Evolutionary conservation across 2,113 vertebrate species (phyloP).

Genomic region (Anhinga anhinga): DNA sequence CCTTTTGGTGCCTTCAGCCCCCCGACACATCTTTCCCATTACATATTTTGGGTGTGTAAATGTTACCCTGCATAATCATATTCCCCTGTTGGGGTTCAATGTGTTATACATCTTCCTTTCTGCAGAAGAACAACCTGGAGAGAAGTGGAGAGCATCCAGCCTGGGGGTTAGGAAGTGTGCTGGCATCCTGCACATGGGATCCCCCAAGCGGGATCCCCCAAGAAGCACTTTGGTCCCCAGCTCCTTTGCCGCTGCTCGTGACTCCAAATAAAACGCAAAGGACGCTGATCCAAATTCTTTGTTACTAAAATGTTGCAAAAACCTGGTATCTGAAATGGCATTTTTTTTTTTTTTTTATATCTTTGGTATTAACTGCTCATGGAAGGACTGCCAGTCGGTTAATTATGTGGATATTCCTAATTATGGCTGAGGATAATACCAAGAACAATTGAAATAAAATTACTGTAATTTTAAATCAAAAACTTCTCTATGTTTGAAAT

Average conservation of each 20-base stretch:
- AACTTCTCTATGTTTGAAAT: not conserved
- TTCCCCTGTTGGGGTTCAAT: not conserved
- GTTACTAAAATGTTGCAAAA: not conserved
- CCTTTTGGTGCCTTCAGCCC: not conserved
- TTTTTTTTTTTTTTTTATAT: not conserved
- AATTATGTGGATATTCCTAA: conserved; percentile 26
- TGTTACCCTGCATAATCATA: fast-evolving
- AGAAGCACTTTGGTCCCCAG: fast-evolving
- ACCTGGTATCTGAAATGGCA: not conserved
- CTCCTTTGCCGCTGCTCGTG: fast-evolving
- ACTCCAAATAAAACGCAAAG: not conserved
- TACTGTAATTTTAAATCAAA: conserved; percentile 33
- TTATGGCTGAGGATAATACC: conserved; percentile 10
- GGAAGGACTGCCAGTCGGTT: not conserved
- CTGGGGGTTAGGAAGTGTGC: not conserved
- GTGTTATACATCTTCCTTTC: fast-evolving
- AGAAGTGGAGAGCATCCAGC: not conserved
- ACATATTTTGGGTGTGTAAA: fast-evolving
- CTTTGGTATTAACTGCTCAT: not conserved
- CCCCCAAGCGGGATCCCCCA: no score
- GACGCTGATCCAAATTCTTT: fast-evolving
- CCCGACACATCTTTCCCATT: fast-evolving
- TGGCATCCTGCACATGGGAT: not conserved
- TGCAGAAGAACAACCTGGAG: not conserved
- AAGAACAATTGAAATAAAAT: conserved; percentile 43